phyloP scores from a whole-genome alignment of 1,140 invertebrate genomes.

The Neelides sp. region DNA sequence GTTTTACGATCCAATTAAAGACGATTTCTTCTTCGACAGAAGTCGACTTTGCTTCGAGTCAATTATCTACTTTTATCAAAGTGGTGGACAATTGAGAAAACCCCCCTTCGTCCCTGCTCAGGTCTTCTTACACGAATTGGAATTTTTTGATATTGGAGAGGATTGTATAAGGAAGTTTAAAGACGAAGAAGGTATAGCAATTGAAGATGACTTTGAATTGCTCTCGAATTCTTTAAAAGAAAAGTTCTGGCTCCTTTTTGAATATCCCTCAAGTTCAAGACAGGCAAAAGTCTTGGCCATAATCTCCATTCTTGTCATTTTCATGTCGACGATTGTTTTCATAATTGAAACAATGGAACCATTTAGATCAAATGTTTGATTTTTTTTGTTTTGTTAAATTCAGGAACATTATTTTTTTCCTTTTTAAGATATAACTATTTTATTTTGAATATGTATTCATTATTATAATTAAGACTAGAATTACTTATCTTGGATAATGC shows the following conservation, averaged over 20 bases:
- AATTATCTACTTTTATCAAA: constrained; percentile 8
- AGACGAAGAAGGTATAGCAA: neutral
- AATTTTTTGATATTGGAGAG: neutral
- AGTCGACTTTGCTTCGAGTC: too few species aligned
- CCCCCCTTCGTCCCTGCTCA: neutral
- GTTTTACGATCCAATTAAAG: too few species aligned
- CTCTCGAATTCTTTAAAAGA: neutral
- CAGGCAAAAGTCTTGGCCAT: neutral
- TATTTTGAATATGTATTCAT: too few species aligned
- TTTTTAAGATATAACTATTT: too few species aligned
- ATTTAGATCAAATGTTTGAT: too few species aligned
- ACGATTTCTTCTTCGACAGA: too few species aligned
- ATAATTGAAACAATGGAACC: neutral
- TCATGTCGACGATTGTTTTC: neutral
- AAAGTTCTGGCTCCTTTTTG: constrained; percentile 7
- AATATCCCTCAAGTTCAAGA: constrained; percentile 4
- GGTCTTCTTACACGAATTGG: neutral
- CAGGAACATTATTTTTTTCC: too few species aligned
- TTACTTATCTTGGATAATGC: too few species aligned
- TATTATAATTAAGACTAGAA: too few species aligned
- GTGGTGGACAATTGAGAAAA: neutral
- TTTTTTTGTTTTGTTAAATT: too few species aligned
- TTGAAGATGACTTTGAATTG: neutral
- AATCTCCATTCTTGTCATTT: neutral
- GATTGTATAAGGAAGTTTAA: neutral